Evolutionary conservation across 2,888 invertebrate species (phyloP), one percentile per base, ranked within the genome.

Genomic region (Drosophila borborema): DNA sequence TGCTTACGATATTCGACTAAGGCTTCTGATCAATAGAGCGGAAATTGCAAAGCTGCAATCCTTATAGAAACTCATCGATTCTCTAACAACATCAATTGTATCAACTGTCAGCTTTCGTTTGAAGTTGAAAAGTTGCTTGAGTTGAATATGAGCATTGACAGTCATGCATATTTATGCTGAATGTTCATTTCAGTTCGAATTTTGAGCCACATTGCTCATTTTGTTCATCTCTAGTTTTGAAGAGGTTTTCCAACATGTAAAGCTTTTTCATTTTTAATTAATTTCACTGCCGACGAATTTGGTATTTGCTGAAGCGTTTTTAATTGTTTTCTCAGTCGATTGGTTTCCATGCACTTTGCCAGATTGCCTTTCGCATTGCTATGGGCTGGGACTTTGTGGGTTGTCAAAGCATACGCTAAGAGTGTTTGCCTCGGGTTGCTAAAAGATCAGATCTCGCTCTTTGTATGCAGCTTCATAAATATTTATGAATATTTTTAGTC

Each of bases 401-500:
- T 31, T 65, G 65, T 59, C 40, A 49, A 66, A 53, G 20, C 41
- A 20, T 10, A 23, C 28, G 18, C 14, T 46, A 9, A n/a, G n/a
- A 18, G 14, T 31, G 7, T n/a, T 31, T n/a, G 41, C 28, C 36
- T 41, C 41, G 28, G 51, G 40, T 49, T 60, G 48, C 20, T n/a
- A 34, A 60, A 59, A 60, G 66, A 69, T 85, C 62, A 54, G 46
- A 53, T 20, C 51, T 69, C 45, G 53, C 53, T 45, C 65, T 72
- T 71, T 56, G 77, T 70, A 72, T 59, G 60, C 55, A 45, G 56
- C 54, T 54, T 89, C 89, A 90, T 85, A 86, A 85, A 85, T 90
- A 85, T 85, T 85, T 89, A 85, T 89, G 89, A 77, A 72, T 77
- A 82, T 77, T 77, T 60, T n/a, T 41, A 78, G 56, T 23, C 62